phyloP scores from a whole-genome alignment of 2,888 invertebrate genomes.

The Pseudolycoriella hygida region DNA sequence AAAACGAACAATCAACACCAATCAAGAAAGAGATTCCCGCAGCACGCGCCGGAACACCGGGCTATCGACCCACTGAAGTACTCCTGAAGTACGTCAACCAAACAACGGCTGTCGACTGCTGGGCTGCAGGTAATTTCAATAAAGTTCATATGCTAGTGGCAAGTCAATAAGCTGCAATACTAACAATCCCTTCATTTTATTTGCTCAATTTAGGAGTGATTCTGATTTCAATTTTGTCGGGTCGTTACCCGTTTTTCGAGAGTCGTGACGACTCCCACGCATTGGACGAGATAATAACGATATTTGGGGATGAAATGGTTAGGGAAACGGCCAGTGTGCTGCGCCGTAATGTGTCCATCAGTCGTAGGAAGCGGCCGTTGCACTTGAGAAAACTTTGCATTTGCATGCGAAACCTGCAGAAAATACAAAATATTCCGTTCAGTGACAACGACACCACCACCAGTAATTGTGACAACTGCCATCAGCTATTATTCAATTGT shows the following conservation, averaged over 20 bases:
- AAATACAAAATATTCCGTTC: slow-evolving; percentile 9
- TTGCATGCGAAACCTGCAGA: slow-evolving; percentile 26
- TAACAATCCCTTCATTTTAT: no score
- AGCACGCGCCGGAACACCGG: slow-evolving; percentile 74
- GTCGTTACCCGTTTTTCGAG: no score
- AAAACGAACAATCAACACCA: slow-evolving; percentile 2
- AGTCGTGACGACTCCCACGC: no score
- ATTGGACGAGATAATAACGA: no score
- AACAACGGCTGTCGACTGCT: slow-evolving; percentile 72
- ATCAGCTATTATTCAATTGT: slow-evolving; percentile 26
- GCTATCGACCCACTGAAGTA: slow-evolving; percentile 77
- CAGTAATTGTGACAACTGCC: slow-evolving; percentile 30
- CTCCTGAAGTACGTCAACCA: slow-evolving; percentile 62
- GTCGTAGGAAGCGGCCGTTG: slow-evolving; percentile 31
- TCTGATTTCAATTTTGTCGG: no score
- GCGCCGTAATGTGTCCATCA: slow-evolving; percentile 35
- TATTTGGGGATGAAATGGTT: no score
- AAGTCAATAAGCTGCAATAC: no score
- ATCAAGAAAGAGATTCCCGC: slow-evolving; percentile 47
- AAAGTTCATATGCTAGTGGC: no score
- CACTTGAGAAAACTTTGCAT: slow-evolving; percentile 31
- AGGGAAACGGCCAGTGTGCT: no score
- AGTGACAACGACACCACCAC: slow-evolving; percentile 34
- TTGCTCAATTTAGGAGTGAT: no score
- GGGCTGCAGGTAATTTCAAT: slow-evolving; percentile 54